These are phyloP conservation scores for Abramis brama DNA, from an alignment of 2,113 vertebrate species.

Conservation along the genomic window DNA sequence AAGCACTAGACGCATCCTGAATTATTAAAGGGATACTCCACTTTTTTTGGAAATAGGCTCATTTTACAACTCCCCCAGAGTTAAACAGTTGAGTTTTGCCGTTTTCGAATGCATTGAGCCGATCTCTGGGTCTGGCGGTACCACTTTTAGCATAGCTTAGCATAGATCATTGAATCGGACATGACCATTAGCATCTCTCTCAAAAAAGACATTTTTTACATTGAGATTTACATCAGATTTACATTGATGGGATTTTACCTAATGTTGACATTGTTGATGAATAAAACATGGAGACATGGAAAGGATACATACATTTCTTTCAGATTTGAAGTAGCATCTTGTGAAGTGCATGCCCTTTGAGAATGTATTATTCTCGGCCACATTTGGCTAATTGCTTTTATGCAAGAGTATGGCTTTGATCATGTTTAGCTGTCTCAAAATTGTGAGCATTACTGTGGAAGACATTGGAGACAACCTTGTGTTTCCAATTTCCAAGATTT, in stretches of 20 bases:
- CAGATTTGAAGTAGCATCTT: background rate
- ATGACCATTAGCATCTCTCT: no score
- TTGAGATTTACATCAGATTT: no score
- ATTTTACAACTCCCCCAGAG: no score
- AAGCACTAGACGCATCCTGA: background rate
- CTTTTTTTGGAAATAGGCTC: no score
- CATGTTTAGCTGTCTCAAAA: background rate
- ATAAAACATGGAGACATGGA: background rate
- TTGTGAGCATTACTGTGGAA: background rate
- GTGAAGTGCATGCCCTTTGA: background rate
- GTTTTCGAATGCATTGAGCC: no score
- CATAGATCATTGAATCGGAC: no score
- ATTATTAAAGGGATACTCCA: background rate
- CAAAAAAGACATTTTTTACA: no score
- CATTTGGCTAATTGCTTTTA: constrained; percentile 16
- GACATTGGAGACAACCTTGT: background rate
- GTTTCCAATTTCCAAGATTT: constrained; percentile 23
- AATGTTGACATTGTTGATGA: background rate
- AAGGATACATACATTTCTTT: background rate
- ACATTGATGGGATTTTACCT: background rate
- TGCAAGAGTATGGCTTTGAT: constrained; percentile 31
- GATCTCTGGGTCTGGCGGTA: no score
- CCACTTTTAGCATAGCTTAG: no score
- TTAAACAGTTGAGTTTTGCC: no score
- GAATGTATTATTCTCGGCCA: background rate